These are phyloP conservation scores for Darevskia mixta DNA, from an alignment of 2,797 vertebrate species.

Conservation along the genomic window DNA sequence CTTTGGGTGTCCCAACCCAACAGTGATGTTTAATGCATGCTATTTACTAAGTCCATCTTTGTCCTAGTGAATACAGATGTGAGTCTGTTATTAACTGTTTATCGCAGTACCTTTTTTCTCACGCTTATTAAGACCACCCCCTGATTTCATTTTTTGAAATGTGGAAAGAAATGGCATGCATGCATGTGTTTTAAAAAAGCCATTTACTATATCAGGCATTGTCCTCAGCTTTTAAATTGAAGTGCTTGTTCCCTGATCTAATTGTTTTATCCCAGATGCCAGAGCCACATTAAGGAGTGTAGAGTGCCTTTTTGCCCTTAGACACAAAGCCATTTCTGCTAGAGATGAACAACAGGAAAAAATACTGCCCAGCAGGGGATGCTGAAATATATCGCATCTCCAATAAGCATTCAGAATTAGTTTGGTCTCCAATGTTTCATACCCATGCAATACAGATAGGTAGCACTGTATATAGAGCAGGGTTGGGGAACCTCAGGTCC, in stretches of 20 bases:
- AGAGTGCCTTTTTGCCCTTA: conserved; percentile 64
- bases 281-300: conserved; percentile 70
- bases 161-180: conserved; percentile 26
- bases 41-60: conserved; percentile 50
- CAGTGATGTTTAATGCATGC: conserved; percentile 41
- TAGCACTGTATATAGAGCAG: conserved; percentile 6
- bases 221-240: conserved; percentile 59
- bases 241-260: conserved; percentile 63
- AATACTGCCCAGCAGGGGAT: conserved; percentile 31
- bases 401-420: conserved; percentile 54
- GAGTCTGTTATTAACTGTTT: conserved; percentile 50
- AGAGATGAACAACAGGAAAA: conserved; percentile 60
- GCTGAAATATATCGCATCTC: conserved; percentile 32
- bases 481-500: too few relatives aligned
- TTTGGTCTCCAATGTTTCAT: conserved; percentile 28
- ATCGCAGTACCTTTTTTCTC: conserved; percentile 6
- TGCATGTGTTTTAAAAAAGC: conserved; percentile 58
- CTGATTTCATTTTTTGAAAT: conserved; percentile 58
- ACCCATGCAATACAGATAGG: background rate
- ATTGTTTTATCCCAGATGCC: conserved; percentile 71
- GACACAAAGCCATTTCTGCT: conserved; percentile 59
- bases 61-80: conserved; percentile 62
- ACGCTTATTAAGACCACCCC: conserved; percentile 40
- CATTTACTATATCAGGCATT: conserved; percentile 55
- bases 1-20: conserved; percentile 33